phyloP scores from a whole-genome alignment of 2,888 invertebrate species.

The Drosophila tanythrix region DNA sequence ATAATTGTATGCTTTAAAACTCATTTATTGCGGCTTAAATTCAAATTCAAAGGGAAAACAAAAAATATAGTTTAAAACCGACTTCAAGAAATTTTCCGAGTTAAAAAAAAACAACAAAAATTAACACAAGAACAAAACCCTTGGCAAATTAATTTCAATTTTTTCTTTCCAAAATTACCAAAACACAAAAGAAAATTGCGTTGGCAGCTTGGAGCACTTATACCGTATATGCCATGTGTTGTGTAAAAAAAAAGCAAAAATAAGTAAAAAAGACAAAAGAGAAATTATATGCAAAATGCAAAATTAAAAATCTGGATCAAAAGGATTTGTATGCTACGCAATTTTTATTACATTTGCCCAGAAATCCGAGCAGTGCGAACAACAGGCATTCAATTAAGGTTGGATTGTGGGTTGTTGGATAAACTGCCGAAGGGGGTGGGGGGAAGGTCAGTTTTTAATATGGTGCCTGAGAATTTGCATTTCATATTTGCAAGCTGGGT shows the following conservation, averaged over 20 bases:
- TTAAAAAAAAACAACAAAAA: not conserved
- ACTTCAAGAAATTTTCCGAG: conserved; percentile 33
- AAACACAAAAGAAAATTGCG: conserved; percentile 45
- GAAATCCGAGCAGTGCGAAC: conserved; percentile 4
- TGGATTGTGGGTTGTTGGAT: not conserved
- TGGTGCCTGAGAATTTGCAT: conserved; percentile 70
- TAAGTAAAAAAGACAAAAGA: conserved; percentile 26
- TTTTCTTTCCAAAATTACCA: conserved; percentile 62
- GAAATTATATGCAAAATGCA: conserved; percentile 59
- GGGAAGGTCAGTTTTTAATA: conserved; percentile 51
- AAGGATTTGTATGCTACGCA: conserved; percentile 63
- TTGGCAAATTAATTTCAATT: conserved; percentile 39
- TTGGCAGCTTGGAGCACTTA: conserved; percentile 41
- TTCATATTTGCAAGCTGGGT: conserved; percentile 71
- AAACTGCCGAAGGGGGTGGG: not conserved
- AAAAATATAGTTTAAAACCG: conserved; percentile 40
- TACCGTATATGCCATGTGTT: conserved; percentile 72
- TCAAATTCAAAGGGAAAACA: conserved; percentile 8
- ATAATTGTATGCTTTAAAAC: too few species aligned
- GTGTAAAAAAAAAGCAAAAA: conserved; percentile 26
- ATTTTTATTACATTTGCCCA: conserved; percentile 57
- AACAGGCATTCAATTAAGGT: conserved; percentile 11
- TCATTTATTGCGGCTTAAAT: not conserved
- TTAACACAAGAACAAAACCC: conserved; percentile 7
- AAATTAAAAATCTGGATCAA: conserved; percentile 76